phyloP scores from a whole-genome alignment of 2,113 vertebrate genomes.

The Ramphastos sulfuratus region DNA sequence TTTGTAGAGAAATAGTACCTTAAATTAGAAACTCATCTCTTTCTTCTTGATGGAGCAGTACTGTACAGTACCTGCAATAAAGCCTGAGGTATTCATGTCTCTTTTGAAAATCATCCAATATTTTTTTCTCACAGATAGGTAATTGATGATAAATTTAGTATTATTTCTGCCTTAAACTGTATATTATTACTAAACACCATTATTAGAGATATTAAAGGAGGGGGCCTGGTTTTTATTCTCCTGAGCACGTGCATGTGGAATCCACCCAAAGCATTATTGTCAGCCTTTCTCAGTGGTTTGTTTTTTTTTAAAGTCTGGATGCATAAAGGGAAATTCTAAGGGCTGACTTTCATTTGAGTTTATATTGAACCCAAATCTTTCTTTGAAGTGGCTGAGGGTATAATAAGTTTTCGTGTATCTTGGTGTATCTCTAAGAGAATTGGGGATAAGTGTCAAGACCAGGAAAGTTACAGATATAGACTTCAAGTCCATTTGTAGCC shows the following conservation, averaged over 20 bases:
- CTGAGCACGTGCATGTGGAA: accelerated
- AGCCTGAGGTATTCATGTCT: not conserved
- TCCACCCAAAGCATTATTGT: not conserved
- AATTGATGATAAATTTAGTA: not conserved
- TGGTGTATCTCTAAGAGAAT: not conserved
- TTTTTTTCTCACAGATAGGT: not conserved
- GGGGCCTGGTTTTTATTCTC: not conserved
- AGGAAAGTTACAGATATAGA: not conserved
- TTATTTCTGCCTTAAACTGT: not conserved
- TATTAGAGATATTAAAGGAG: not conserved
- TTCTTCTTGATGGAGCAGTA: not conserved
- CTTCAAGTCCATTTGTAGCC: not conserved
- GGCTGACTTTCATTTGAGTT: not conserved
- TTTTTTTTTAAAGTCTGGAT: not conserved
- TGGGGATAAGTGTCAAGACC: constrained; percentile 8
- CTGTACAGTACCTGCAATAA: not conserved
- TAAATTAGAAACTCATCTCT: not conserved
- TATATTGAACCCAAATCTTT: not conserved
- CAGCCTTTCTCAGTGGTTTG: not conserved
- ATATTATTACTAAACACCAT: not conserved
- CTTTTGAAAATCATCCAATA: not conserved
- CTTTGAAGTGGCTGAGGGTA: constrained; percentile 12
- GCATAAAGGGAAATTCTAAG: not conserved
- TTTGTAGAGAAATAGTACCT: not conserved
- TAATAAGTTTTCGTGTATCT: not conserved